phyloP scores from a whole-genome alignment of 2,797 vertebrate species.

The Leptatherina wallacei region DNA sequence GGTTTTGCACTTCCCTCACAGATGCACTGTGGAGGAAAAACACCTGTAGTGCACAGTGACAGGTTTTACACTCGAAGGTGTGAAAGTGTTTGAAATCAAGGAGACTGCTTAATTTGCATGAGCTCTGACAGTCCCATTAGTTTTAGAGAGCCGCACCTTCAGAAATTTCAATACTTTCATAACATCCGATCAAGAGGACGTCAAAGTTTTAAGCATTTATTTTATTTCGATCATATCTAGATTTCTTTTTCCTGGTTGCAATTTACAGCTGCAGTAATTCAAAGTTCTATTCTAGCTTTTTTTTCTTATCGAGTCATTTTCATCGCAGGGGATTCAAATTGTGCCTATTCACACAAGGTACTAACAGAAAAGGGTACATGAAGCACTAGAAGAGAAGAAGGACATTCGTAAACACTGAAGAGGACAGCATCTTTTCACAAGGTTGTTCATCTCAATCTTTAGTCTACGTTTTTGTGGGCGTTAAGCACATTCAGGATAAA shows the following conservation, averaged over 20 bases:
- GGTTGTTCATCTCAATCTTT: background rate
- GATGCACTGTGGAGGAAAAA: constrained; percentile 25
- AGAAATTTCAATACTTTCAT: background rate
- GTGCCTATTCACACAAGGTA: background rate
- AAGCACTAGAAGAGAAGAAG: background rate
- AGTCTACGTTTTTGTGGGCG: background rate
- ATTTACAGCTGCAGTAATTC: constrained; percentile 5
- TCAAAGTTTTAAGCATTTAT: background rate
- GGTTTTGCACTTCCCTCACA: constrained; percentile 16
- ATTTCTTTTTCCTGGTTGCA: background rate
- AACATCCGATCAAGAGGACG: background rate
- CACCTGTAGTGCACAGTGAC: constrained; percentile 22
- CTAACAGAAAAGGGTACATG: background rate
- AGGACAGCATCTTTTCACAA: background rate
- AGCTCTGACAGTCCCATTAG: background rate
- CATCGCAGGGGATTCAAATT: constrained; percentile 7
- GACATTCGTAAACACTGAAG: too few relatives aligned
- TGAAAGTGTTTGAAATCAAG: constrained; percentile 4
- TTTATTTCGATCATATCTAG: background rate
- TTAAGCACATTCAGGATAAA: background rate
- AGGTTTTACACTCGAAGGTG: constrained; percentile 19
- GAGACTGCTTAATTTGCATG: background rate
- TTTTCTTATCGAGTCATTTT: constrained; percentile 19
- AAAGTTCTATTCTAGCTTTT: constrained; percentile 25
- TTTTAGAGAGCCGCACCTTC: background rate